Evolutionary conservation across 2,888 invertebrate genomes (phyloP).

Genomic region (Hydroisotoma schaefferi): DNA sequence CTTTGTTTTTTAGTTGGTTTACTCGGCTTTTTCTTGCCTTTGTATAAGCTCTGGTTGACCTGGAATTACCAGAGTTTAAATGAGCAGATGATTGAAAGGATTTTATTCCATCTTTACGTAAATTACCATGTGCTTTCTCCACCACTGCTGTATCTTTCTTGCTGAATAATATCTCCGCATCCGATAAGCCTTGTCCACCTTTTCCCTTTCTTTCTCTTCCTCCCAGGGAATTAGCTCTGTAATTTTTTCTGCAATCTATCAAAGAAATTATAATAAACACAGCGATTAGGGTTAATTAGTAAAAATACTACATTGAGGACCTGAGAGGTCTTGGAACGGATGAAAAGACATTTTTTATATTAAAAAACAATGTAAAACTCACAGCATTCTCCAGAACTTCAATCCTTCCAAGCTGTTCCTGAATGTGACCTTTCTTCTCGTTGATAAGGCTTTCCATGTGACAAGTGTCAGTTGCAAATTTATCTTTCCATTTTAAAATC

Average conservation of each 20-base stretch:
- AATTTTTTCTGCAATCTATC: conserved; percentile 41
- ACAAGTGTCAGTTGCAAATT: conserved; percentile 59
- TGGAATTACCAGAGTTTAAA: no score
- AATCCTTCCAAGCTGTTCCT: conserved; percentile 35
- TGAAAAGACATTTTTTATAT: no score
- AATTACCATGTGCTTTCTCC: conserved; percentile 46
- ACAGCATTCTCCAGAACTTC: conserved; percentile 35
- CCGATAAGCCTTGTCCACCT: conserved; percentile 30
- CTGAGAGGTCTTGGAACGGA: no score
- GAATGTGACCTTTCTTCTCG: conserved; percentile 53
- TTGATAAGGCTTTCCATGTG: conserved; percentile 56
- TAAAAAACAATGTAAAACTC: not conserved
- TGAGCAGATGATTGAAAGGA: no score
- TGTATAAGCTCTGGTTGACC: no score
- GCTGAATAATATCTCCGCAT: conserved; percentile 39
- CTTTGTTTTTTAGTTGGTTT: no score
- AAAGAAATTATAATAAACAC: not conserved
- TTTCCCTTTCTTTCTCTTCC: conserved; percentile 42
- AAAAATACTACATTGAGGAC: not conserved
- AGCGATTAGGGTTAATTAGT: not conserved
- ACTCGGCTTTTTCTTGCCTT: no score
- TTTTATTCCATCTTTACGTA: no score
- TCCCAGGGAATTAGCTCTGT: conserved; percentile 46
- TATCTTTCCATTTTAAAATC: conserved; percentile 57
- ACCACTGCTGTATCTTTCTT: conserved; percentile 48